A percentile compares a stretch with the other conserved stretches of the same genome.
These are phyloP conservation scores for Hyles vespertilio DNA, from an alignment of 1,140 invertebrate genomes.

Conservation along the genomic window DNA sequence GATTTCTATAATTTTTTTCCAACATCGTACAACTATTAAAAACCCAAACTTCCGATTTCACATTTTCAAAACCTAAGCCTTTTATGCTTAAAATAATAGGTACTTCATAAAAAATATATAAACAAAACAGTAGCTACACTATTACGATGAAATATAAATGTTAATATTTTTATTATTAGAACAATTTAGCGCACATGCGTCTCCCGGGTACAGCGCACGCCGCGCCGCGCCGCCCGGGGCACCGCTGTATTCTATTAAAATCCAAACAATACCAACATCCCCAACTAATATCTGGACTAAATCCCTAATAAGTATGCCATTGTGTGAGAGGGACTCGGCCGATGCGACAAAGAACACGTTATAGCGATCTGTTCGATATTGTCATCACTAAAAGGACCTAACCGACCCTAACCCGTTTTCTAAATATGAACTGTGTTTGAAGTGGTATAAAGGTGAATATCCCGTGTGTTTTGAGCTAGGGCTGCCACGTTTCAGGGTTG, in stretches of 20 bases:
- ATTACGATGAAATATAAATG: not conserved
- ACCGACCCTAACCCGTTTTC: not conserved
- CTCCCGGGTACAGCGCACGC: constrained; percentile 1
- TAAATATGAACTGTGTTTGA: not conserved
- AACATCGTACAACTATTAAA: too few relatives aligned
- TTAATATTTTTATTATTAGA: constrained; percentile 14
- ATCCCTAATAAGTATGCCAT: constrained; percentile 75
- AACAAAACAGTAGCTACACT: too few relatives aligned
- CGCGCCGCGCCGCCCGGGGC: constrained; percentile 38
- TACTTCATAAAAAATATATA: too few relatives aligned
- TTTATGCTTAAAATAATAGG: too few relatives aligned
- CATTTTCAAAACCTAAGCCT: too few relatives aligned
- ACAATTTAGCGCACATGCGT: constrained; percentile 24
- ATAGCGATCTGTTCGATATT: constrained; percentile 53
- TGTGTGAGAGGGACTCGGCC: constrained; percentile 70
- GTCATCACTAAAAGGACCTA: not conserved
- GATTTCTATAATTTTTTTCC: too few relatives aligned
- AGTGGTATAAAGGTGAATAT: constrained; percentile 21
- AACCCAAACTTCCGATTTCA: too few relatives aligned
- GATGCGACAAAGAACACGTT: constrained; percentile 72
- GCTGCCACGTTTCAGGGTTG: constrained; percentile 33
- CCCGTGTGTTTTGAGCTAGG: constrained; percentile 18
- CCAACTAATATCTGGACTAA: constrained; percentile 75
- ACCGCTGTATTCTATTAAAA: constrained; percentile 69
- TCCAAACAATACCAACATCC: constrained; percentile 69